Conservation (phyloP, 2,888 invertebrate species). For the Erebia epiphron region DNA sequence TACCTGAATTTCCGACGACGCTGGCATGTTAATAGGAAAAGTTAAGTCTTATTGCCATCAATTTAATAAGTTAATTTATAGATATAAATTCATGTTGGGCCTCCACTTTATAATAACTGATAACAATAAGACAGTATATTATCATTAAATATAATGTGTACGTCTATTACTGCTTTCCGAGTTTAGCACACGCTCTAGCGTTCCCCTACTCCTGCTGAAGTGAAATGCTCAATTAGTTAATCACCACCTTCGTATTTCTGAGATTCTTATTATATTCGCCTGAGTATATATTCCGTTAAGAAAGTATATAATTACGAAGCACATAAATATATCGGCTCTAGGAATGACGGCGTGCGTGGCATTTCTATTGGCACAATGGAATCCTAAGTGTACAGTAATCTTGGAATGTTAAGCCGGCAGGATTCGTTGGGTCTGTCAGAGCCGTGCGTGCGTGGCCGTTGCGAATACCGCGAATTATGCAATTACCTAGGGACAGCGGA, state of each 20-base stretch:
- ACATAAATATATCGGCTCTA: constrained; percentile 62
- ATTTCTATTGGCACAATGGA: constrained; percentile 57
- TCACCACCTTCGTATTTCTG: not conserved
- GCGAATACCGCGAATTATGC: constrained; percentile 50
- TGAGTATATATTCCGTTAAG: not conserved
- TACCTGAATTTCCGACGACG: no score
- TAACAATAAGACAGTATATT: not conserved
- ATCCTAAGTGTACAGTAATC: constrained; percentile 69
- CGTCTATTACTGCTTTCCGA: not conserved
- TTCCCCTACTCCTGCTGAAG: not conserved
- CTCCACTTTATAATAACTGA: not conserved
- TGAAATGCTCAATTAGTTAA: not conserved
- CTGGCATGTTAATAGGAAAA: no score
- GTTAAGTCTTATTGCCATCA: not conserved
- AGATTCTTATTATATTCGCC: not conserved
- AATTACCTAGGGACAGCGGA: constrained; percentile 47
- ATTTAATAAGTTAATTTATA: constrained; percentile 10
- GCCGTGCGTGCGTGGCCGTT: constrained; percentile 39
- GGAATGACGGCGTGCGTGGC: constrained; percentile 53
- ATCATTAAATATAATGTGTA: not conserved
- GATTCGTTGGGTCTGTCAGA: constrained; percentile 50
- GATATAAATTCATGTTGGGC: not conserved
- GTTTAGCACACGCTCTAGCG: not conserved
- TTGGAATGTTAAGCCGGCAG: constrained; percentile 53
- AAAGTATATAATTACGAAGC: constrained; percentile 56